phyloP scores from a whole-genome alignment of 2,888 invertebrate species.

The Nomada ruficornis region DNA sequence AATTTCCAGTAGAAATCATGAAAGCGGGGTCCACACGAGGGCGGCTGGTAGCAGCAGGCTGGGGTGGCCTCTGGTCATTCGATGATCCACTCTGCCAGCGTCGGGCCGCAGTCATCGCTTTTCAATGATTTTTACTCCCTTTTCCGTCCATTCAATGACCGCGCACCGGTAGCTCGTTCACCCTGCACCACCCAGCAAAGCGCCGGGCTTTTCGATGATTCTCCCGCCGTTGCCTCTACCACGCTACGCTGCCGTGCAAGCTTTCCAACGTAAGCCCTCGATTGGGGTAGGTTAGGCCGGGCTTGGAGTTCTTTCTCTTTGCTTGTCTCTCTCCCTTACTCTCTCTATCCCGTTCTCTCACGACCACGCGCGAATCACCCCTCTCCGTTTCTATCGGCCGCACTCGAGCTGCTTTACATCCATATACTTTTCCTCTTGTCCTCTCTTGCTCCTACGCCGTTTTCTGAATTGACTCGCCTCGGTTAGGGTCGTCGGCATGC shows the following conservation, averaged over 20 bases:
- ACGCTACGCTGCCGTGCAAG: conserved; percentile 69
- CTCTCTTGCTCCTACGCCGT: conserved; percentile 53
- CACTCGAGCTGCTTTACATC: conserved; percentile 55
- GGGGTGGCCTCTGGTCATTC: conserved; percentile 80
- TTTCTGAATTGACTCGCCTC: conserved; percentile 53
- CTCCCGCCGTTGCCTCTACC: conserved; percentile 70
- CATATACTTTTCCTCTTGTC: conserved; percentile 53
- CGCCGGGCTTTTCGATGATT: conserved; percentile 77
- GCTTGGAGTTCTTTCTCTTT: conserved; percentile 65
- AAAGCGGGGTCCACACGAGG: conserved; percentile 78
- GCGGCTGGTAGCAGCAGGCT: conserved; percentile 69
- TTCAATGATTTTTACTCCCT: conserved; percentile 83
- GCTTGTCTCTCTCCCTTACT: conserved; percentile 30
- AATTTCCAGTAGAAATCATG: conserved; percentile 84
- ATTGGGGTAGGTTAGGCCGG: conserved; percentile 81
- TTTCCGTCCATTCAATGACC: conserved; percentile 83
- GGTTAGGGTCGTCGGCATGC: conserved; percentile 53
- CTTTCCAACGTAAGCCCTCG: conserved; percentile 80
- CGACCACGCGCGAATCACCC: conserved; percentile 20
- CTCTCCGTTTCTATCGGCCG: conserved; percentile 40
- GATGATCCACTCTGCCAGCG: conserved; percentile 81
- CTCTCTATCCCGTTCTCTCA: conserved; percentile 25
- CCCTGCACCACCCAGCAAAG: conserved; percentile 68
- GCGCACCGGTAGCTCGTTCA: conserved; percentile 74
- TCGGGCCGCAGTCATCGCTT: conserved; percentile 80